These are phyloP conservation scores for Fulica atra DNA, from an alignment of 2,113 vertebrate genomes.

Conservation along the genomic window DNA sequence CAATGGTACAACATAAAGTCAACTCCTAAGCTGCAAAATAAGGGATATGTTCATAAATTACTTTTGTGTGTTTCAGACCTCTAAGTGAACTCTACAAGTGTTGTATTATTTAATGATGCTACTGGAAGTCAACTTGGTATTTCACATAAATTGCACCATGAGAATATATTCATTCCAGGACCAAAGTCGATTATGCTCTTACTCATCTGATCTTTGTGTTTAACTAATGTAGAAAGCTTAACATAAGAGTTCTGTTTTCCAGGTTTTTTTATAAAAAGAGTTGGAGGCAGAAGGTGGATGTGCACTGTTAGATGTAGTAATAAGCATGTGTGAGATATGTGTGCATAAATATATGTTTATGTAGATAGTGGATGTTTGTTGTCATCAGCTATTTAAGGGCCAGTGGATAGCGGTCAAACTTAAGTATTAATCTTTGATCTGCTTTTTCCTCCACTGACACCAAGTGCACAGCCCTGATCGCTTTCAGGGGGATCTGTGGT, in stretches of 20 bases:
- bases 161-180: not conserved
- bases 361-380: not conserved
- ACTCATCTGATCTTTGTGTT: not conserved
- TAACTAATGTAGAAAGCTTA: not conserved
- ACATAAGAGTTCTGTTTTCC: not conserved
- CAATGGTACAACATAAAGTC: not conserved
- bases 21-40: not conserved
- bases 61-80: not conserved
- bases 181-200: not conserved
- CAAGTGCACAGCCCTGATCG: not conserved
- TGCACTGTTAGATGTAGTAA: not conserved
- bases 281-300: not conserved
- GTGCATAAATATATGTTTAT: not conserved
- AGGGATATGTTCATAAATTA: not conserved
- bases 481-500: not conserved
- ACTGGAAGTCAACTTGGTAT: not conserved
- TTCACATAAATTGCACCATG: not conserved
- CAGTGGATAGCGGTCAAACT: not conserved
- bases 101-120: not conserved
- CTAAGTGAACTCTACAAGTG: not conserved
- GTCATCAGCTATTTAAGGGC: not conserved
- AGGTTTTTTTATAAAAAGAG: not conserved
- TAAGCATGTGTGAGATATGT: not conserved
- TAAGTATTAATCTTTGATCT: not conserved
- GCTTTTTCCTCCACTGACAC: not conserved